Conservation (phyloP, 2,113 vertebrate species). For the Micromys minutus region DNA sequence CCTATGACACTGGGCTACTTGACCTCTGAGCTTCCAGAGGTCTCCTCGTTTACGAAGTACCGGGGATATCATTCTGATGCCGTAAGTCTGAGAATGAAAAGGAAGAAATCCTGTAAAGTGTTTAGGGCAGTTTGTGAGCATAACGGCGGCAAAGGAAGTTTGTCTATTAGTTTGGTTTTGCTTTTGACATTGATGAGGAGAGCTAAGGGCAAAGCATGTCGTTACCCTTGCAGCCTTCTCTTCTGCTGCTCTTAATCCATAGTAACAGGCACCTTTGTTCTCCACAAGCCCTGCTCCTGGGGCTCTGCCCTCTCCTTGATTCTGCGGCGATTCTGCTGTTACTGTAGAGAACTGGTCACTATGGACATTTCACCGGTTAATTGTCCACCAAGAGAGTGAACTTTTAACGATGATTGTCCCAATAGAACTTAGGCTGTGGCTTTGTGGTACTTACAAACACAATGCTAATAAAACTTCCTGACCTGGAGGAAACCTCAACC, state of each 20-base stretch:
- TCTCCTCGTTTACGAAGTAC: background rate
- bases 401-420: background rate
- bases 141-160: background rate
- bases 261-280: background rate
- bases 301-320: too few relatives aligned
- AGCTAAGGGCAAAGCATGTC: background rate
- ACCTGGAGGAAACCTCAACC: background rate
- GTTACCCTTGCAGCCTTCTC: background rate
- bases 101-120: background rate
- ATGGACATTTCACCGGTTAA: background rate
- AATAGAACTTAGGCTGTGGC: background rate
- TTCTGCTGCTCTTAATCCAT: background rate
- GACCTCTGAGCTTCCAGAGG: background rate
- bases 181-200: background rate
- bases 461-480: background rate
- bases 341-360: background rate
- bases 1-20: background rate
- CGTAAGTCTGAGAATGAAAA: background rate
- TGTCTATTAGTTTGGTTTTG: background rate
- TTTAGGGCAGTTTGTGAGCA: background rate
- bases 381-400: background rate
- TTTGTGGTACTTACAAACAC: background rate
- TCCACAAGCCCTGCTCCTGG: fast-evolving
- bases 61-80: background rate
- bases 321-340: background rate